Evolutionary conservation across 30 jellyfish, hydroid and myxozoan genomes (phyloP).

Genomic region (Haliclystus octoradiatus): DNA sequence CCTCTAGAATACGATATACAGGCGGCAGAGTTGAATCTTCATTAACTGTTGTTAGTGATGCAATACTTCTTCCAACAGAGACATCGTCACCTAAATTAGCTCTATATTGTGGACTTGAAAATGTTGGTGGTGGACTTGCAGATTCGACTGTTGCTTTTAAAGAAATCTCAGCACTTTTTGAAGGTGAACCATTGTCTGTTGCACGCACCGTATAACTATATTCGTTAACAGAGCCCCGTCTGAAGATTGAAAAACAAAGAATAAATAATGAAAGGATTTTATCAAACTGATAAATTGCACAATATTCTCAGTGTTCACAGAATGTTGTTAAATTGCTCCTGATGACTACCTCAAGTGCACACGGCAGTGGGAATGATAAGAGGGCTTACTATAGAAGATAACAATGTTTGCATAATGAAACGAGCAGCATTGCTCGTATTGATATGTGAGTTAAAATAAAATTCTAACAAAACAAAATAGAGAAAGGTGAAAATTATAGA

Average conservation of each 20-base stretch:
- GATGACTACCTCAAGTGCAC: too few relatives aligned
- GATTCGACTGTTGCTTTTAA: slow-evolving; percentile 52
- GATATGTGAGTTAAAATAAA: too few relatives aligned
- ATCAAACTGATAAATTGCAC: too few relatives aligned
- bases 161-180: slow-evolving; percentile 11
- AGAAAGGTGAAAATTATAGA: too few relatives aligned
- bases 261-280: neutral
- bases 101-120: slow-evolving; percentile 30
- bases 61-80: slow-evolving; percentile 43
- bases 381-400: too few relatives aligned
- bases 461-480: too few relatives aligned
- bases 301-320: too few relatives aligned
- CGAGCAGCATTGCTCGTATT: too few relatives aligned
- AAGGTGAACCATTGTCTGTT: slow-evolving; percentile 51
- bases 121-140: slow-evolving; percentile 53
- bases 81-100: slow-evolving; percentile 50
- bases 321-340: too few relatives aligned
- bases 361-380: too few relatives aligned
- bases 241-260: slow-evolving; percentile 5
- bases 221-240: slow-evolving; percentile 15
- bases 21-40: slow-evolving; percentile 24
- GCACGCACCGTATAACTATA: slow-evolving; percentile 41
- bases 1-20: slow-evolving; percentile 36
- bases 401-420: too few relatives aligned
- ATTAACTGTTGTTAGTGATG: slow-evolving; percentile 25